Evolutionary conservation across 2,797 vertebrate genomes (phyloP), one percentile per base, ranked within the genome.

Genomic region (Gymnothorax javanicus): DNA sequence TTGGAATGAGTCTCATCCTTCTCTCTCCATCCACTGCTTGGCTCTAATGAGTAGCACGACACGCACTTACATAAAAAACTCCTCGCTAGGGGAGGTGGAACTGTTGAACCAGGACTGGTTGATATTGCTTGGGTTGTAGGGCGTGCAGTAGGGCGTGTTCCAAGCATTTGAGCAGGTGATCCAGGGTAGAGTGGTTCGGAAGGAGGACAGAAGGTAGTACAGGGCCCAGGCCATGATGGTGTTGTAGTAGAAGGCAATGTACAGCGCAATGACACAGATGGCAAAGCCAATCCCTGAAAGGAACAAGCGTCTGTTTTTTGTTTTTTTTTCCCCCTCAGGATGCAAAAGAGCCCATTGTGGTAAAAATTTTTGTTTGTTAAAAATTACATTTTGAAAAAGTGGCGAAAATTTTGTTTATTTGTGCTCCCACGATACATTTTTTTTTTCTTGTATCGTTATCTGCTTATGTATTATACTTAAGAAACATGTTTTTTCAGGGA

Each of bases 181-280:
- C 99, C 99, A 99, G 17, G 99, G 99, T 92, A 99, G 95, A 60
- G 95, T 96, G 77, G 94, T 77, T 54, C 94, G 95, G 90, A 99
- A 98, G 64, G 98, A 99, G 0, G 98, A 98, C 8, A 98, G 89
- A 92, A 99, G 96, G 96, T 99, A 99, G 94, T 99, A 99, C 89
- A 99, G 93, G 0, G 98, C 98, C 99, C 99, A 99, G 89, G 99
- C 98, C 96, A 99, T 99, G 93, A 99, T 98, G 94, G 98, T 99
- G 95, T 99, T 99, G 94, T 99, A 99, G 95, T 99, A 99, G 94
- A 99, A 99, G 91, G 98, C 97, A 0, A 99, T 91, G 54, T 99
- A 99, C 85, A 99, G 96, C 73, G 97, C 97, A 64, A 99, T 97
- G 91, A 99, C 95, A 94, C 98, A 99, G 95, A 99, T 99, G 94